Base-by-base conservation (phyloP, 2,888 invertebrate genomes). In the Brachypalpus laphriformis region DNA sequence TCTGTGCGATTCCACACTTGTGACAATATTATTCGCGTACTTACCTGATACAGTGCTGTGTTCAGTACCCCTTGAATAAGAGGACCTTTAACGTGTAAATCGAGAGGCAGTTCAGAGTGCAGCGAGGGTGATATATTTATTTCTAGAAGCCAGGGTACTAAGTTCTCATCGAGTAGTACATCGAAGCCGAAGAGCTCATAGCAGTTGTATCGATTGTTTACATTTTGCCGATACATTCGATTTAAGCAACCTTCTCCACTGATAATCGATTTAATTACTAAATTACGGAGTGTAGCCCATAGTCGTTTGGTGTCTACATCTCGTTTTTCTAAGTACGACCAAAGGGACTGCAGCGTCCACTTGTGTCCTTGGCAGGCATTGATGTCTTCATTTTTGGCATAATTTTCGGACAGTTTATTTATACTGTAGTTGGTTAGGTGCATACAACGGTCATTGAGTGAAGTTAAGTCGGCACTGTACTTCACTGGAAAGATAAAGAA, bases 131-230 rank as follows among this genome's bases (percentile, higher is more conserved):
- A 97, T 89, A 97, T 97, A 91, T 98, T 97, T 47, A 97, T 97
- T 94, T 99, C 99, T 85, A 99, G 93, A 34, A 99, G 93, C 99
- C 99, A 99, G 0, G 99, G 98, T 89, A 97, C 97, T 61, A 98
- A 92, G 88, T 96, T 94, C 89, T 97, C 96, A 91, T 99, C 99
- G 74, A 99, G 93, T 63, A 99, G 92, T 8, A 99, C 96, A 92
- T 99, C 99, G 82, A 98, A 96, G 0, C 98, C 99, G 90, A 99
- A 99, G 61, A 99, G 93, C 91, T 99, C 99, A 90, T 98, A 98
- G 89, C 97, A 97, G 90, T 96, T 96, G 91, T 98, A 98, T 54
- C 96, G 93, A 63, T 95, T 96, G 0, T 94, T 94, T 22, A 96
- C 94, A 90, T 97, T 96, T 49, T 95, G 94, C 76, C 95, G 94